Percentiles rank a stretch among this genome's conserved stretches.
Conservation (phyloP, 1,140 invertebrate species). For the Bombus fervidus region DNA sequence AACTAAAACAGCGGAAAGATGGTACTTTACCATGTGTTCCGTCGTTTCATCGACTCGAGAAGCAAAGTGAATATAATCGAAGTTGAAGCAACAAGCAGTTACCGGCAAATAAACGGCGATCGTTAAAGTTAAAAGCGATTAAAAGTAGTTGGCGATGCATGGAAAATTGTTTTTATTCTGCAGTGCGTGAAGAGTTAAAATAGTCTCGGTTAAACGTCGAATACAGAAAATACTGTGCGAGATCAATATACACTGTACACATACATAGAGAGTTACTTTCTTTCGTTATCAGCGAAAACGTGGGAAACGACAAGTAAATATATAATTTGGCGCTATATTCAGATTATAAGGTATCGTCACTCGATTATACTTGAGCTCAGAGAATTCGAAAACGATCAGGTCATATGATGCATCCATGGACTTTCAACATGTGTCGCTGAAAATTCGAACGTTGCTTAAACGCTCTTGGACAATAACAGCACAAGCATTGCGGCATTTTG, state of each 20-base stretch:
- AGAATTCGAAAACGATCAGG: not conserved
- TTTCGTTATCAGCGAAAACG: not conserved
- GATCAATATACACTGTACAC: no score
- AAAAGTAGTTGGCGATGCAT: not conserved
- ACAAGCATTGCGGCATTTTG: constrained; percentile 81
- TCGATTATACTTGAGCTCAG: not conserved
- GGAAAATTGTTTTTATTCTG: constrained; percentile 32
- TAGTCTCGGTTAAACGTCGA: not conserved
- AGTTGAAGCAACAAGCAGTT: not conserved
- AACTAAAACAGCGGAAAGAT: not conserved
- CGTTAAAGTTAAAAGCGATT: not conserved
- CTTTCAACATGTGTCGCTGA: no score
- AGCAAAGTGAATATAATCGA: not conserved
- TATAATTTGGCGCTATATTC: not conserved
- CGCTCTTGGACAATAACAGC: constrained; percentile 79
- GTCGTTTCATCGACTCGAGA: not conserved
- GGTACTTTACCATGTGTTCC: not conserved
- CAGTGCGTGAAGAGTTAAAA: not conserved
- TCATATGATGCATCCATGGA: not conserved
- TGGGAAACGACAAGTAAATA: not conserved
- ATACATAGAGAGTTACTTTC: not conserved
- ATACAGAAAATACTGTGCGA: not conserved
- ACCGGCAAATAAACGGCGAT: no score
- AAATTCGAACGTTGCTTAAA: constrained; percentile 74
- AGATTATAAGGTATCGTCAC: not conserved